Conservation (phyloP, 2,888 invertebrate species). For the Liodrosophila aerea region DNA sequence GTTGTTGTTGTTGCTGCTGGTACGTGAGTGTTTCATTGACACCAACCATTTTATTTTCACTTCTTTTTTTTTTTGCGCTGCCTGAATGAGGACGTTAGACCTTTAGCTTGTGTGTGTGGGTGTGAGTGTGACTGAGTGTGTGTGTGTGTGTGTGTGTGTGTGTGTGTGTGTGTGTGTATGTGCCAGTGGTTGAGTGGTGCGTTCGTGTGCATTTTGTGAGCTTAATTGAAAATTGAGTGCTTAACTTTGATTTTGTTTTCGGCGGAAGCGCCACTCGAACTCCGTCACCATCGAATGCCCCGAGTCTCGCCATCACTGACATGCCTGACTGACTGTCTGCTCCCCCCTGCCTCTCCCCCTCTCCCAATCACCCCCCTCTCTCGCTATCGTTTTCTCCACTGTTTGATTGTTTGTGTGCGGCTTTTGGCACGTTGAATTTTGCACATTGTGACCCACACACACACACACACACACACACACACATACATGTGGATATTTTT, state of each 20-base stretch:
- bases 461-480: constrained; percentile 1
- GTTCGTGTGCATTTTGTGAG: constrained; percentile 64
- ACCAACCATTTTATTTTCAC: constrained; percentile 53
- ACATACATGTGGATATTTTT: constrained; percentile 17
- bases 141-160: constrained; percentile 11
- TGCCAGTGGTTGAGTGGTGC: constrained; percentile 28
- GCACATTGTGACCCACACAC: constrained; percentile 40
- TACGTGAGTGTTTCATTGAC: constrained; percentile 54
- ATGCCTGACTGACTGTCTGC: constrained; percentile 37
- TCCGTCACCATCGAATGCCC: constrained; percentile 26
- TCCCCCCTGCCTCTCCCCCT: neutral
- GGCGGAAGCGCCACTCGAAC: constrained; percentile 62
- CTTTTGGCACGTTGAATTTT: constrained; percentile 62
- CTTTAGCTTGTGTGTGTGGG: constrained; percentile 30
- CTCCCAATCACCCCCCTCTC: neutral
- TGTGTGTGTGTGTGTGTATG: neutral
- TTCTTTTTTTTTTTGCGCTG: constrained; percentile 23
- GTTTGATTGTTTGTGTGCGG: constrained; percentile 59
- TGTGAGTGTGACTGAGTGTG: constrained; percentile 4
- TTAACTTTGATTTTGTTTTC: constrained; percentile 74
- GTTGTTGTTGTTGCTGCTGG: constrained; percentile 15
- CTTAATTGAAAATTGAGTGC: constrained; percentile 77
- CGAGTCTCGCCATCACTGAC: constrained; percentile 24
- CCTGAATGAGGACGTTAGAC: constrained; percentile 42
- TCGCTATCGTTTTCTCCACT: too few relatives aligned